phyloP scores from a whole-genome alignment of 2,113 vertebrate genomes.

The Embiotoca jacksoni region DNA sequence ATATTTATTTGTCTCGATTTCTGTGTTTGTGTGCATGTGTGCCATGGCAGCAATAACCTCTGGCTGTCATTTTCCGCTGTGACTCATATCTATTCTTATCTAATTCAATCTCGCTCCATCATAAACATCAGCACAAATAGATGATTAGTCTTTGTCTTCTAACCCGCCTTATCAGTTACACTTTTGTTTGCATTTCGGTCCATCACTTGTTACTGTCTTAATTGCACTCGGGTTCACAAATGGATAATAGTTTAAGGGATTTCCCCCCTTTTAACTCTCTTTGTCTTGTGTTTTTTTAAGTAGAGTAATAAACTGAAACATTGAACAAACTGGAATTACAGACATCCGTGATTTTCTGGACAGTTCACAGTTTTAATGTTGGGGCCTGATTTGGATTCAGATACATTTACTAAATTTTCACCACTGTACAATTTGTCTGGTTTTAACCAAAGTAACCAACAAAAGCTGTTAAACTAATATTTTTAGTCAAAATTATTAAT shows the following conservation, averaged over 20 bases:
- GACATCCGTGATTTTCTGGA: too few species aligned
- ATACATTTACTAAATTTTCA: too few species aligned
- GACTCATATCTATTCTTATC: conserved; percentile 29
- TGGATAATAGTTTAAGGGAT: background rate
- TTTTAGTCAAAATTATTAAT: too few species aligned
- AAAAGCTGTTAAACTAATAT: too few species aligned
- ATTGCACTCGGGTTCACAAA: conserved; percentile 8
- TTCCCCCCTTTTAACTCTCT: background rate
- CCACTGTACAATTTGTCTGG: too few species aligned
- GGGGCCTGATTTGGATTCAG: too few species aligned
- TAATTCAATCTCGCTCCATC: conserved; percentile 26
- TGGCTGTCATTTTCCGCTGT: conserved; percentile 24
- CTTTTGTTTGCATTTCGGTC: background rate
- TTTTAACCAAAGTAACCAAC: too few species aligned
- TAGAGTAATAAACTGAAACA: too few species aligned
- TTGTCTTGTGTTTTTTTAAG: background rate
- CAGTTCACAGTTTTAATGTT: too few species aligned
- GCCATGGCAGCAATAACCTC: conserved; percentile 29
- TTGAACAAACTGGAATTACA: too few species aligned
- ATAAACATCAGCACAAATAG: background rate
- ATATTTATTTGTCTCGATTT: conserved; percentile 11
- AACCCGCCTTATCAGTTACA: conserved; percentile 3
- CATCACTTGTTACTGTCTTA: background rate
- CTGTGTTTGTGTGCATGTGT: background rate
- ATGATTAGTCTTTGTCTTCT: conserved; percentile 1